Evolutionary conservation across 2,113 vertebrate genomes (phyloP), one percentile per base, ranked within the genome.

Genomic region (Craseonycteris thonglongyai): DNA sequence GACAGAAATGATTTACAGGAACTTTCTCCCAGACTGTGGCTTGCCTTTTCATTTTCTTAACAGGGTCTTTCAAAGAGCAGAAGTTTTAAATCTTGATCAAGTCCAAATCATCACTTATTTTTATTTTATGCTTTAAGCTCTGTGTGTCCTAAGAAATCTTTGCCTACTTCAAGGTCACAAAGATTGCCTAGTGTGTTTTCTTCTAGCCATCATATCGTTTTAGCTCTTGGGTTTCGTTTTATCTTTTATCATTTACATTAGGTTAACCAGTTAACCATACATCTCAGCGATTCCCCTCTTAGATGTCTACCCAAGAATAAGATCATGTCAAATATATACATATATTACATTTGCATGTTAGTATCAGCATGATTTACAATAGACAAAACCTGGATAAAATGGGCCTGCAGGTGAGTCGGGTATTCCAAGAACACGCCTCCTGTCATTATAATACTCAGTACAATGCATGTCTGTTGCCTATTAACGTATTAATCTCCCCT

Each of bases 41-140:
- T 56, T 56, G 33, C 35, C 35, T 93, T 90, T 90, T 72, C 69
- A 40, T 93, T 83, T 92, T 86, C 84, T 90, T 93, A 71, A 86
- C 40, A 90, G 63, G 10, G 54, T 80, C 58, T 69, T 74, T 93
- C 71, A 88, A 87, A 90, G 38, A 71, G n/a, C 28, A 56, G 38
- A 68, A 9, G 5, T 58, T 75, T 94, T 69, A 75, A 11, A 87
- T 68, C 45, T 74, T 84, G 45, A 90, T 21, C 22, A 45, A 42
- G 45, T 90, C 83, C 12, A 66, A 51, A 68, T 82, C 51, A 76
- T 75, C 68, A 87, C 38, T 76, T 78, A 56, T 40, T 93, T 82
- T 45, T 42, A 72, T 40, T 56, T 92, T 66, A 59, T 22, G 63
- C 35, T 28, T 63, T 86, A 38, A 65, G 61, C 2, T 82, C 79